Conservation (phyloP, 2,113 vertebrate species). For the Rhipidura dahli region DNA sequence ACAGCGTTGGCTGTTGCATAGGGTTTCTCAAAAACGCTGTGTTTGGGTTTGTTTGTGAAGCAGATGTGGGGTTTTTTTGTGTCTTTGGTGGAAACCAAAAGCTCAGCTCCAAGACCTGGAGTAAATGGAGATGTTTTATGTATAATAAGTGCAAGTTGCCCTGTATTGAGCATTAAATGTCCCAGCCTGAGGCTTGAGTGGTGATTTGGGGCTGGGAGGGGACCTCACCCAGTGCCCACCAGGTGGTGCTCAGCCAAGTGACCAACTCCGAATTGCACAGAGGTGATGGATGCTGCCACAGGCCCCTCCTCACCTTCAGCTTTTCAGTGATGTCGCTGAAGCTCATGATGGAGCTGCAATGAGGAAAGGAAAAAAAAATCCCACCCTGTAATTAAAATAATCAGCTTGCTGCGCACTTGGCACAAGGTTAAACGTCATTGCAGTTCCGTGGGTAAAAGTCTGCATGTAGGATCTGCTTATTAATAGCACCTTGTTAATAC, state of each 20-base stretch:
- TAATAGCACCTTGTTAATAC: background rate
- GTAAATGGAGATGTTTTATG: background rate
- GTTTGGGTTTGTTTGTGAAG: background rate
- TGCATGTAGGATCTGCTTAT: background rate
- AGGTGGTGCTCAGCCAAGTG: background rate
- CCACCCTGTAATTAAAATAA: slow-evolving; percentile 1
- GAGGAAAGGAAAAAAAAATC: background rate
- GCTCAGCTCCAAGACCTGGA: background rate
- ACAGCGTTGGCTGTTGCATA: accelerated
- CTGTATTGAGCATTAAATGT: background rate
- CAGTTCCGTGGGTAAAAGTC: background rate
- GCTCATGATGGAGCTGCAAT: background rate
- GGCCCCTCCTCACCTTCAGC: background rate
- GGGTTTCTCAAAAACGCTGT: background rate
- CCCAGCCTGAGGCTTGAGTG: background rate
- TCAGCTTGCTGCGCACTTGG: background rate
- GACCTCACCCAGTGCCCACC: accelerated
- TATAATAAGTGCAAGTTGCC: background rate
- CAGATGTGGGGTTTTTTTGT: accelerated
- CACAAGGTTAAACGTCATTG: background rate
- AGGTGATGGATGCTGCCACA: background rate
- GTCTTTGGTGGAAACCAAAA: background rate
- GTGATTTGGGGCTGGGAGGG: background rate
- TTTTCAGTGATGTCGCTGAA: background rate
- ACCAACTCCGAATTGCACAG: accelerated